Percentiles rank a stretch among this genome's conserved stretches.
phyloP scores from a whole-genome alignment of 2,797 vertebrate species.

The Crocidura indochinensis region DNA sequence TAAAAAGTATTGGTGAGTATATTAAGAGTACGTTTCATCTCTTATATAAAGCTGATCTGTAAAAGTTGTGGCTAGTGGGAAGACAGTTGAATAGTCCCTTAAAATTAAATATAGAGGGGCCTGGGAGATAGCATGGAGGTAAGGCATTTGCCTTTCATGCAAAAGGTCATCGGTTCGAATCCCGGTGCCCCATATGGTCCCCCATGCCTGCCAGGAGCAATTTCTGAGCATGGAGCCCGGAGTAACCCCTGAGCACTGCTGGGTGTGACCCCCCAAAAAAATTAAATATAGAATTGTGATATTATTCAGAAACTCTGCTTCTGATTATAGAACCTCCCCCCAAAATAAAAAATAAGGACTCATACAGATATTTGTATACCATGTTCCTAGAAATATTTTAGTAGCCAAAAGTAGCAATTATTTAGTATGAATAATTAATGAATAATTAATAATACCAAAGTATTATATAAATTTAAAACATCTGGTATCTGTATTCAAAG shows the following conservation, averaged over 20 bases:
- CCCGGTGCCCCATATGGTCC: too few species aligned
- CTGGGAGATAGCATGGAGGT: too few species aligned
- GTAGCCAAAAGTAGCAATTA: background rate
- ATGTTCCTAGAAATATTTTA: background rate
- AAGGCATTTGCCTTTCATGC: too few species aligned
- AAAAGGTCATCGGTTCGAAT: too few species aligned
- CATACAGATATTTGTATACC: background rate
- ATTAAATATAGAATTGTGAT: conserved; percentile 20
- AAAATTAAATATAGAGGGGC: background rate
- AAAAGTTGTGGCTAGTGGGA: background rate
- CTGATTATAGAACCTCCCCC: background rate
- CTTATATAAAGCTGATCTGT: background rate
- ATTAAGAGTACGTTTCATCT: background rate
- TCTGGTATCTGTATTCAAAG: background rate
- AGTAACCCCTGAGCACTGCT: too few species aligned
- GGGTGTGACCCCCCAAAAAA: conserved; percentile 36
- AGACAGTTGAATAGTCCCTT: background rate
- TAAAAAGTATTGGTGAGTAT: background rate
- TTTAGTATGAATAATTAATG: too few species aligned
- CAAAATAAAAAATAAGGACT: background rate
- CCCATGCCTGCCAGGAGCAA: too few species aligned
- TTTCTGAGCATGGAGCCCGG: too few species aligned
- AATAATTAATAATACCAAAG: too few species aligned
- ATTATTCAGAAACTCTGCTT: background rate
- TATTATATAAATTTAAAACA: background rate